Conservation (phyloP, 2,113 vertebrate genomes). For the Tonatia bakeri region DNA sequence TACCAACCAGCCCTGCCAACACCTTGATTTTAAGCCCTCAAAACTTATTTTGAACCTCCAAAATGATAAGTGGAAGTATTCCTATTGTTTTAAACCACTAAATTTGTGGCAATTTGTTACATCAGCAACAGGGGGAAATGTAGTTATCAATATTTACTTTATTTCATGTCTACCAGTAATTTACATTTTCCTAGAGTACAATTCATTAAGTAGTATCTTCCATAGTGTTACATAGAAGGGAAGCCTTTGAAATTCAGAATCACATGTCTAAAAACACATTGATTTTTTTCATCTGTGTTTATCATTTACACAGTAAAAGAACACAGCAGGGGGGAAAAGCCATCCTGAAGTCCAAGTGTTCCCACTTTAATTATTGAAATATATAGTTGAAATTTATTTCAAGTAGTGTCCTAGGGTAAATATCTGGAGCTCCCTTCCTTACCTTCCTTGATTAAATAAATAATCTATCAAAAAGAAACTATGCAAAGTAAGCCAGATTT, state of each 20-base stretch:
- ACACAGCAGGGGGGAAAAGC: no score
- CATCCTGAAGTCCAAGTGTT: neutral
- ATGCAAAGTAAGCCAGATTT: neutral
- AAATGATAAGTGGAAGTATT: neutral
- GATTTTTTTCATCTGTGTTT: neutral
- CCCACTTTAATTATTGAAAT: neutral
- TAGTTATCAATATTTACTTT: neutral
- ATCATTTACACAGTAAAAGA: neutral
- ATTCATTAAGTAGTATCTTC: neutral
- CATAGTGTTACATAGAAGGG: neutral
- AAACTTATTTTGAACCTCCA: neutral
- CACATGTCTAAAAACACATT: neutral
- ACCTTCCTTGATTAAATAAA: neutral
- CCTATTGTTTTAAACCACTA: neutral
- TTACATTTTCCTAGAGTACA: neutral
- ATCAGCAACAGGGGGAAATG: neutral
- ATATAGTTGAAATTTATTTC: neutral
- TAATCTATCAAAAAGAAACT: neutral
- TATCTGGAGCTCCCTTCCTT: neutral
- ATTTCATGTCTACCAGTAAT: neutral
- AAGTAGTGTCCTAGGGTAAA: neutral
- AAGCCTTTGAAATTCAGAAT: neutral
- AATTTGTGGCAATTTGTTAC: neutral
- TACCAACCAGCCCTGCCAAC: no score
- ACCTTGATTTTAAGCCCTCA: neutral